Evolutionary conservation across 2,888 invertebrate species (phyloP).

Genomic region (Hydrotaea diabolus): DNA sequence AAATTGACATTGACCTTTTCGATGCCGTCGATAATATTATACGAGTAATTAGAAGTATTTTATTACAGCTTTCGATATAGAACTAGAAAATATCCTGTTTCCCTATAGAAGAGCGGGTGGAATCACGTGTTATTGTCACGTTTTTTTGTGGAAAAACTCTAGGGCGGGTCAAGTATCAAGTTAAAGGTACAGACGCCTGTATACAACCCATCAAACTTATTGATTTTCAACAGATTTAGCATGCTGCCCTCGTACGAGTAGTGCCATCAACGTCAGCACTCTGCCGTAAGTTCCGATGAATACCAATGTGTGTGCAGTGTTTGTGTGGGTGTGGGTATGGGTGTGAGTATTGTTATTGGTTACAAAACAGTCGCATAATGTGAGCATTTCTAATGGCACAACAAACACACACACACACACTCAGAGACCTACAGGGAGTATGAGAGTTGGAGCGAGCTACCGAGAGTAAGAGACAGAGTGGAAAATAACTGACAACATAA

Average conservation of each 20-base stretch:
- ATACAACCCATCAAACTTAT: not conserved
- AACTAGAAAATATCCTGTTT: no score
- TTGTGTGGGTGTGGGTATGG: not conserved
- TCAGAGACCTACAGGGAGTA: not conserved
- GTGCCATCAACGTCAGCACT: not conserved
- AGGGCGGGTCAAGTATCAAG: no score
- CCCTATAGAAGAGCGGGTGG: no score
- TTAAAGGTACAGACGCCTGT: no score
- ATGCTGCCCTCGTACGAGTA: constrained; percentile 27
- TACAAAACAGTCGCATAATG: not conserved
- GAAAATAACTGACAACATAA: constrained; percentile 39
- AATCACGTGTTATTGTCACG: no score
- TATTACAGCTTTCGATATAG: no score
- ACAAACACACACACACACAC: constrained; percentile 28
- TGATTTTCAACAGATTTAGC: not conserved
- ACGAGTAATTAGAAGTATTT: no score
- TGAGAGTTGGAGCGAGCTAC: not conserved
- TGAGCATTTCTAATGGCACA: constrained; percentile 37
- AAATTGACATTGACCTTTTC: no score
- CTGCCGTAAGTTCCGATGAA: not conserved
- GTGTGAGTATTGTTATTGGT: not conserved
- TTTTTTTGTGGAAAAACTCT: no score
- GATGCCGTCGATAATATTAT: no score
- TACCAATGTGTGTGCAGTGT: not conserved
- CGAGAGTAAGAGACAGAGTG: not conserved